Percentiles rank a stretch among this genome's conserved stretches.
These are phyloP conservation scores for Sebastes miniatus DNA, from an alignment of 2,797 vertebrate species.

Conservation along the genomic window DNA sequence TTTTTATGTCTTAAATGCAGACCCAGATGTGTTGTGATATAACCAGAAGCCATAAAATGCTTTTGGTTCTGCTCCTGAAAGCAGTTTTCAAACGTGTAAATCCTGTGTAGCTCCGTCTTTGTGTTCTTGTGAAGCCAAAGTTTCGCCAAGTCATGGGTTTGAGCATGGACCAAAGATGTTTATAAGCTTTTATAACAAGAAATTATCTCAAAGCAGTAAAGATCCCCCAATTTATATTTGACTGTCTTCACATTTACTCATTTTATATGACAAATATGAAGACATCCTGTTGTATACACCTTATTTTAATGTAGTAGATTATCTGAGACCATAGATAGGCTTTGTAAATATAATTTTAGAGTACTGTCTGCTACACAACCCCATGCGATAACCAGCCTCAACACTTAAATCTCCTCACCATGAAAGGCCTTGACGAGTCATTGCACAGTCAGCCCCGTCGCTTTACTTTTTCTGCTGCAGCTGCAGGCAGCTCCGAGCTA, in stretches of 20 bases:
- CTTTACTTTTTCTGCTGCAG: constrained; percentile 77
- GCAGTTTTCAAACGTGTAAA: constrained; percentile 48
- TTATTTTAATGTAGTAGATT: constrained; percentile 34
- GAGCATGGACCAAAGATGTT: constrained; percentile 77
- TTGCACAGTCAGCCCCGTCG: constrained; percentile 53
- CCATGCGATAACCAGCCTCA: constrained; percentile 45
- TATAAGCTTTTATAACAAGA: constrained; percentile 59
- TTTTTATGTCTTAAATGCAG: constrained; percentile 72
- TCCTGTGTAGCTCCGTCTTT: constrained; percentile 59
- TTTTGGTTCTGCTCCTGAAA: constrained; percentile 34
- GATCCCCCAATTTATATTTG: constrained; percentile 30
- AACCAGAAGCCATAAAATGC: constrained; percentile 33
- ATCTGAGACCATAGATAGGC: constrained; percentile 13
- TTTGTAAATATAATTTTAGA: constrained; percentile 49
- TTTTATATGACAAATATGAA: constrained; percentile 37
- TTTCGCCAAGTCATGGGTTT: constrained; percentile 60
- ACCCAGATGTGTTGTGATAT: constrained; percentile 56
- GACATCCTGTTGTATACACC: constrained; percentile 28
- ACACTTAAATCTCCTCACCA: constrained; percentile 45
- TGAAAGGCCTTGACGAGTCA: constrained; percentile 63
- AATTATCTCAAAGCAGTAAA: constrained; percentile 49
- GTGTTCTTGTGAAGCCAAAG: constrained; percentile 66
- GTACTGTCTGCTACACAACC: constrained; percentile 38
- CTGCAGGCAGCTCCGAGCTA: constrained; percentile 86
- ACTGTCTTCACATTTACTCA: constrained; percentile 21